These are phyloP conservation scores for Thalpophila matura DNA, from an alignment of 2,888 invertebrate species.

Conservation along the genomic window DNA sequence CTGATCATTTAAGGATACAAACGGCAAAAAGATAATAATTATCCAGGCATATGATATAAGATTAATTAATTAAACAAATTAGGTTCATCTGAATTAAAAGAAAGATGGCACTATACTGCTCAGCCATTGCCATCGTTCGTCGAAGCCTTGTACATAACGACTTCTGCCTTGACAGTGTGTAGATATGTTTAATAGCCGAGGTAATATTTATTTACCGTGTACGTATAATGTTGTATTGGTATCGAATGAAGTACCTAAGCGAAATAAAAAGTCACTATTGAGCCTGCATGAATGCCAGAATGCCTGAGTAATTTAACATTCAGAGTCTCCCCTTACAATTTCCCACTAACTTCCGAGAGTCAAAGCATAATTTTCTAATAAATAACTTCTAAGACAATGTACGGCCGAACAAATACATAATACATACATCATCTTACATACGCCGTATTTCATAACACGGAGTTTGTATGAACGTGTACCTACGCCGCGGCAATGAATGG, in stretches of 20 bases:
- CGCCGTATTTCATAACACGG: constrained; percentile 10
- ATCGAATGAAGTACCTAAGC: no score
- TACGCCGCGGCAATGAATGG: constrained; percentile 41
- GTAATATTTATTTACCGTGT: neutral
- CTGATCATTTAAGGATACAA: neutral
- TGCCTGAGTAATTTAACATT: no score
- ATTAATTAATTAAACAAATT: no score
- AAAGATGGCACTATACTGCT: neutral
- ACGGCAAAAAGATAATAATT: neutral
- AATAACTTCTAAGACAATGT: constrained; percentile 39
- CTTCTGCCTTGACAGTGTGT: neutral
- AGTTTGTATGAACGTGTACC: constrained; percentile 42
- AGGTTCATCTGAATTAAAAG: constrained; percentile 9
- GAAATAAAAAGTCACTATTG: no score
- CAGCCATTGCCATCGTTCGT: neutral
- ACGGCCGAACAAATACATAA: constrained; percentile 19
- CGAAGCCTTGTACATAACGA: constrained; percentile 4
- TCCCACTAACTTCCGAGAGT: constrained; percentile 9
- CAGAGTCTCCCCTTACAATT: constrained; percentile 1
- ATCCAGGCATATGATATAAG: neutral
- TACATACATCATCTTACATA: constrained; percentile 20
- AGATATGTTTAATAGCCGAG: no score
- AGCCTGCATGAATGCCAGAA: no score
- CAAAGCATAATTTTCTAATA: constrained; percentile 36
- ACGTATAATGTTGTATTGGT: no score